Base-by-base conservation (phyloP, 2,797 vertebrate species). In the Gallinago solitaria region DNA sequence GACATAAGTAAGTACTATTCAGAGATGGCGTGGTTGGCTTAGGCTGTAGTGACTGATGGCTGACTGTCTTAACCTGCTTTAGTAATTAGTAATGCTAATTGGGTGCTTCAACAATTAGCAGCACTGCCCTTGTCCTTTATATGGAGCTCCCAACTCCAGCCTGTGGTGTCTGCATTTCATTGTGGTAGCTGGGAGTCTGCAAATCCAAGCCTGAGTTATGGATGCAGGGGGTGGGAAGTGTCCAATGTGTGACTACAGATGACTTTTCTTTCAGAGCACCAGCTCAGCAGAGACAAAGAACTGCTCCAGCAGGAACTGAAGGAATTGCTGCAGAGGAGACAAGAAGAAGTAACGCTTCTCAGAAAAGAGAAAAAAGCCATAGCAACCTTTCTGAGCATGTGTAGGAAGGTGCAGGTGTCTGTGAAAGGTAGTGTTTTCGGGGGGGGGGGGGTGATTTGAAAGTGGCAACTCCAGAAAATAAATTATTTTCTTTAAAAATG, bases 341-440 rank as follows among this genome's bases (percentile, higher is more conserved):
- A 28, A 3, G 10, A 89, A 0, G 99, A 99, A 93, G 69, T 99
- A 21, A 2, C 16, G 0, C 89, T 89, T 41, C 91, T 99, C 17
- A 97, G 93, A 88, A 28, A 30, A 7, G 98, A 99, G 93, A 97
- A 95, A 16, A 90, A 97, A 51, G 95, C 97, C 9, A 93, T 99
- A 13, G 98, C 98, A 48, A 96, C 97, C 53, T 93, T 99, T 21
- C 89, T 99, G 90, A 97, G 80, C 76, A 98, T 99, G 98, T 98
- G 98, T 41, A 97, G 75, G 81, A 98, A 95, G 76, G 98, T 99
- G 77, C 95, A 97, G 73, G 96, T 97, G 25, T 87, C 95, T 33
- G 82, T 99, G 25, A 97, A 86, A 97, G 99, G 99, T 99, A 97
- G 4, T 16, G 30, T 54, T 57, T 27, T 51, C 5, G 86, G 65